Evolutionary conservation across 2,888 invertebrate genomes (phyloP).

Genomic region (Listrodromus nycthemerus): DNA sequence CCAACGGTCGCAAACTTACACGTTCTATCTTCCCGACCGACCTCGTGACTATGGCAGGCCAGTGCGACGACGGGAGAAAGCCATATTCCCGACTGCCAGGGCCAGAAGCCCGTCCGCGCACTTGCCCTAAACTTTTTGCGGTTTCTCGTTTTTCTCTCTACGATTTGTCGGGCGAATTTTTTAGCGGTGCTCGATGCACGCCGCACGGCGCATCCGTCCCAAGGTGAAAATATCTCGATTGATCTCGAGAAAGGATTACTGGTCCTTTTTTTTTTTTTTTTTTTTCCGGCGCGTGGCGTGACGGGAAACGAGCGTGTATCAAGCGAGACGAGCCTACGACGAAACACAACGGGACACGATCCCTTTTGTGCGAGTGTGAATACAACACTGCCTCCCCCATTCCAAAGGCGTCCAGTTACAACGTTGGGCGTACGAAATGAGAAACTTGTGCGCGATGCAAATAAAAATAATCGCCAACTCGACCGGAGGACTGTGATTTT

Average conservation of each 20-base stretch:
- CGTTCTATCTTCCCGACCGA: constrained; percentile 70
- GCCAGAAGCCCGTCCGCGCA: constrained; percentile 50
- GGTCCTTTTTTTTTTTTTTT: constrained; percentile 4
- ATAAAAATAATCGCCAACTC: background rate
- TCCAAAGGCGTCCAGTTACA: too few relatives aligned
- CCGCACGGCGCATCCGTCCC: background rate
- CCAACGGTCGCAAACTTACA: constrained; percentile 47
- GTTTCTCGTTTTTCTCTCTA: constrained; percentile 22
- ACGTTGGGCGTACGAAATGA: background rate
- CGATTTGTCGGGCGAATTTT: constrained; percentile 6
- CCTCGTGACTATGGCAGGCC: constrained; percentile 73
- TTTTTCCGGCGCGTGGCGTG: constrained; percentile 6
- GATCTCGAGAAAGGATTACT: background rate
- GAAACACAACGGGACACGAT: too few relatives aligned
- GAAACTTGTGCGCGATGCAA: background rate
- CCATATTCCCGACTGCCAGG: constrained; percentile 32
- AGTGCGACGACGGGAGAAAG: constrained; percentile 54
- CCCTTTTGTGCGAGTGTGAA: too few relatives aligned
- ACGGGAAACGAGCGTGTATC: background rate
- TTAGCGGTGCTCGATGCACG: background rate
- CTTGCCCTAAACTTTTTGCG: constrained; percentile 50
- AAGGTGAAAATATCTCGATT: constrained; percentile 26
- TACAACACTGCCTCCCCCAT: too few relatives aligned
- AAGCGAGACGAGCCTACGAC: background rate
- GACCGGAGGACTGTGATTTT: too few relatives aligned